These are phyloP conservation scores for Theristus sp. DNA, from an alignment of 2,888 invertebrate species.

Conservation along the genomic window DNA sequence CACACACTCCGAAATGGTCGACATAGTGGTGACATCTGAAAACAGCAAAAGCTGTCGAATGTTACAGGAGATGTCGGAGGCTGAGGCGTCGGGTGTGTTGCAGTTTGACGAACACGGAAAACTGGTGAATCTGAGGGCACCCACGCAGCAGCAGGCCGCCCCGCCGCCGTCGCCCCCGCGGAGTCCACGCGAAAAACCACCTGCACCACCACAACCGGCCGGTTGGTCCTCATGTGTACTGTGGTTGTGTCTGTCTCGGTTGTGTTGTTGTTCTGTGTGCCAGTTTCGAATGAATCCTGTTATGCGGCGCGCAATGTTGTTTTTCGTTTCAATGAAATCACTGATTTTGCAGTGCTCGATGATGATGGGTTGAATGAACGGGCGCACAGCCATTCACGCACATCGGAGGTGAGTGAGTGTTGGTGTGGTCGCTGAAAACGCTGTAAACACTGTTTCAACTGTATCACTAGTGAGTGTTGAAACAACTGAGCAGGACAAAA, in stretches of 20 bases:
- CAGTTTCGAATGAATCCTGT: no score
- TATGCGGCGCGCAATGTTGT: no score
- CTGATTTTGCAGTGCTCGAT: not conserved
- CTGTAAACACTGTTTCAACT: not conserved
- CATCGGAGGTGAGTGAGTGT: not conserved
- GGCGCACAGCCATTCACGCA: not conserved
- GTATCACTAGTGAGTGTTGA: not conserved
- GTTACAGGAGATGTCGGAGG: slow-evolving; percentile 16
- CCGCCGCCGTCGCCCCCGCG: not conserved
- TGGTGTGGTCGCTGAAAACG: not conserved
- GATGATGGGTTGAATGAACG: not conserved
- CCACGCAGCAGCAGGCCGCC: not conserved
- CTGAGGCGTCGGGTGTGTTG: slow-evolving; percentile 12
- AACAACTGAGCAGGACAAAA: not conserved
- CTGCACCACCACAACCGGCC: not conserved
- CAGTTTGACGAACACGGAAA: slow-evolving; percentile 3
- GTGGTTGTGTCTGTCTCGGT: no score
- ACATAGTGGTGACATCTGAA: no score
- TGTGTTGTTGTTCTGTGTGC: no score
- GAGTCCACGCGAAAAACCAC: not conserved
- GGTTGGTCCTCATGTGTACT: no score
- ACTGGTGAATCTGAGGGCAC: slow-evolving; percentile 1
- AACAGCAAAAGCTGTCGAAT: not conserved
- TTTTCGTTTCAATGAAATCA: not conserved
- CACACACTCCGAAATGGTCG: no score